Evolutionary conservation across 2,888 invertebrate species (phyloP).

Genomic region (Mimachlamys varia): DNA sequence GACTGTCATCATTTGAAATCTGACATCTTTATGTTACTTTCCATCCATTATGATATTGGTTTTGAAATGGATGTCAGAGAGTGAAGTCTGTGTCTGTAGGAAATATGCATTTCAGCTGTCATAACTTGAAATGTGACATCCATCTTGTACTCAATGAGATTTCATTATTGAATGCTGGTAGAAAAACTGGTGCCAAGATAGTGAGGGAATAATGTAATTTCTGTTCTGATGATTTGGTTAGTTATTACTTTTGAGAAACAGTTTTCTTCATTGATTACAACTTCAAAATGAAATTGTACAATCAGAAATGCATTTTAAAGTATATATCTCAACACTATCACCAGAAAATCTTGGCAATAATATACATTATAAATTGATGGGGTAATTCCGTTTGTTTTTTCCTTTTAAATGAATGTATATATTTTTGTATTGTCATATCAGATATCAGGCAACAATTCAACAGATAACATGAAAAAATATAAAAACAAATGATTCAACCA

Average conservation of each 20-base stretch:
- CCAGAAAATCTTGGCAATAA: too few relatives aligned
- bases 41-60: neutral
- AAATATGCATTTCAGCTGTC: neutral
- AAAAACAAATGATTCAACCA: too few relatives aligned
- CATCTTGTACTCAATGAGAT: neutral
- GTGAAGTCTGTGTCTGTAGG: neutral
- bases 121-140: neutral
- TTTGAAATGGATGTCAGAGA: neutral
- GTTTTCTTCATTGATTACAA: neutral
- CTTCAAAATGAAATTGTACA: too few relatives aligned
- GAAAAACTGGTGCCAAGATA: constrained; percentile 8
- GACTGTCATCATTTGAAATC: neutral
- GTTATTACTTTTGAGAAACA: neutral
- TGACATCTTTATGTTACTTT: neutral
- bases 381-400: too few relatives aligned
- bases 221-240: neutral
- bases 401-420: too few relatives aligned
- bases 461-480: too few relatives aligned
- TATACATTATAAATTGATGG: too few relatives aligned
- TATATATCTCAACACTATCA: neutral
- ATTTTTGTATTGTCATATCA: too few relatives aligned
- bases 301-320: neutral
- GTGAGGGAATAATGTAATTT: neutral
- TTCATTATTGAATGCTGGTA: neutral
- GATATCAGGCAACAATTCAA: too few relatives aligned